Base-by-base conservation (phyloP, 2,888 invertebrate species). In the Stratiomys singularior region DNA sequence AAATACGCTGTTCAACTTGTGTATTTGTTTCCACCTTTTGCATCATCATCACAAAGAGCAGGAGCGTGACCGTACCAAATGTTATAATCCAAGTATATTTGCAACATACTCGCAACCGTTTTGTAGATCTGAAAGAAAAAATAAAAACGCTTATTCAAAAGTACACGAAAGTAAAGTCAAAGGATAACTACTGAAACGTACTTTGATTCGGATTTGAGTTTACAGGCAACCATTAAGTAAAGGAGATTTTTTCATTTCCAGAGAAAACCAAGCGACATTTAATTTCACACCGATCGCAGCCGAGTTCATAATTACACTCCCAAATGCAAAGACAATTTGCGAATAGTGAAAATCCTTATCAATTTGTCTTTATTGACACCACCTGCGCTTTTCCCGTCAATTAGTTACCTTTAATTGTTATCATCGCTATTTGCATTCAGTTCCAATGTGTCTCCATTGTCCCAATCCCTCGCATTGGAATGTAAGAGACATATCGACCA, bases 341-440 rank as follows among this genome's bases (percentile, higher is more conserved):
- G 5, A 37, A 37, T 15, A 4, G 30, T 27, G 37, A 7, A 37
- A 37, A 37, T 30, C 9, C 69, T 69, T 69, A 69, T 69, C 69
- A 47, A 47, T 74, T 21, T 18, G 30, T 74, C 9, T 60, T 44
- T 74, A 60, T 74, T 74, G 74, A 44, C 37, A 37, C 60, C 74
- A 74, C 23, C 74, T 74, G 74, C 44, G 18, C 74, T 3, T 58
- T 74, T 74, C 74, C 74, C 74, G 37, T 74, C 60, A 74, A 74
- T 44, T 21, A 58, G 37, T 27, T 47, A 60, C 18, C 5, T 56
- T 56, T 23, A 13, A 4, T 60, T 0, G 18, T 60, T 9, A 18
- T 52, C 37, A 37, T 13, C 7, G 15, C 52, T 9, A 15, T 52
- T 3, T 52, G 52, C 4, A 52, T 13, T 52, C 15, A 9, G 52